These are phyloP conservation scores for Anthophora plumipes DNA, from an alignment of 2,888 invertebrate genomes.

Conservation along the genomic window DNA sequence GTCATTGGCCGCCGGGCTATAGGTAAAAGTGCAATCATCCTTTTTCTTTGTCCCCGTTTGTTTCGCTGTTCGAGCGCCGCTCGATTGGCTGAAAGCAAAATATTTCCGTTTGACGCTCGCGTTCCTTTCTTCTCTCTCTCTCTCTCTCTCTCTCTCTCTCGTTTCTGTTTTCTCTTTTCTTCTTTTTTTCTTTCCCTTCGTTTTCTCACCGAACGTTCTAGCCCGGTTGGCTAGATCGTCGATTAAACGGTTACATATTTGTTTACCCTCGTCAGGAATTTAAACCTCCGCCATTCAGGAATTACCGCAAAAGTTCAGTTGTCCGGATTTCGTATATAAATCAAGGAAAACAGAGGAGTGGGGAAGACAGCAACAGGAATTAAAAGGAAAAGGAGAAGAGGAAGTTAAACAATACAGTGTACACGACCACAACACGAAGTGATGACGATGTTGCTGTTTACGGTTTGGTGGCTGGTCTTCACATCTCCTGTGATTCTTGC, in stretches of 20 bases:
- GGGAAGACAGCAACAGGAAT: not conserved
- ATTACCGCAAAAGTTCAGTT: constrained; percentile 8
- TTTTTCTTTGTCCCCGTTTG: not conserved
- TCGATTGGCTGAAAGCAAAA: constrained; percentile 16
- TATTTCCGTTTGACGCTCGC: constrained; percentile 32
- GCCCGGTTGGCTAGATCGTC: constrained; percentile 10
- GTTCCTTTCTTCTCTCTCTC: not conserved
- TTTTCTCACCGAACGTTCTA: constrained; percentile 5
- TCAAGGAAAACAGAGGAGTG: not conserved
- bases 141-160: not conserved
- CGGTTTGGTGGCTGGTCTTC: constrained; percentile 81
- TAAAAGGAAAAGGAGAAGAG: not conserved
- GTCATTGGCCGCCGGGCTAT: not conserved
- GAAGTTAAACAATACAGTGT: not conserved
- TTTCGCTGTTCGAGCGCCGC: not conserved
- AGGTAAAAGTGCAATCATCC: constrained; percentile 7
- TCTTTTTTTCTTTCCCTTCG: not conserved
- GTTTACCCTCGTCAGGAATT: constrained; percentile 26
- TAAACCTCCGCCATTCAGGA: not conserved
- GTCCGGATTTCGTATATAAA: not conserved
- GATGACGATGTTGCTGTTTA: constrained; percentile 79
- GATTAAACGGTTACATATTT: constrained; percentile 21
- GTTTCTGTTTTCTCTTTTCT: not conserved
- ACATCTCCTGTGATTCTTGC: constrained; percentile 78
- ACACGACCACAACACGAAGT: constrained; percentile 53